Base-by-base conservation (phyloP, 2,888 invertebrate species). In the Cactoblastis cactorum region DNA sequence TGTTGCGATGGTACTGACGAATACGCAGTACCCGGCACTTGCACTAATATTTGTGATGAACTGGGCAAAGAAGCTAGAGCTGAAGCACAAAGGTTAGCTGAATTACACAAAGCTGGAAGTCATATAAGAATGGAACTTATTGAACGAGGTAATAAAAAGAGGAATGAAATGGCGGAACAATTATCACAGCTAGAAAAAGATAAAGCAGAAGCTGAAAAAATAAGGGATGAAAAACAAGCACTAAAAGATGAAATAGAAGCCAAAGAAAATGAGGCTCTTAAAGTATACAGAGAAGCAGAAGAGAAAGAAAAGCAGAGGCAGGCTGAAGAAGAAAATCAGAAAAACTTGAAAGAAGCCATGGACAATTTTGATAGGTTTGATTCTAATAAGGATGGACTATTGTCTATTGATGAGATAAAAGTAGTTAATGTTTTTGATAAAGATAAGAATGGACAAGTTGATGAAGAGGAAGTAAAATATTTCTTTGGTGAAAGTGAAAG, bases 1-100 rank as follows among this genome's bases (percentile, higher is more conserved):
- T 98, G 97, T 69, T 97, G 97, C 80, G 97, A 97, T 83, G 95
- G 94, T 5, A 94, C 94, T 55, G 97, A 97, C 74, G 97, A 98
- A 73, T 95, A 98, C 68, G 83, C 90, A 0, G 85, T 87, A 15
- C 79, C 88, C 11, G 80, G 80, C n/a, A 77, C 86, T 3, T 98
- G 98, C 74, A 59, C 85, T 0, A 95, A 97, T 74, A 95, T 92
- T 52, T 98, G 98, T 73, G 90, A 92, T 53, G 96, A 96, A 70
- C 80, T 97, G 49, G 96, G 96, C 0, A 90, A 91, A 59, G 94
- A 93, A 60, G 96, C 96, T 0, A 90, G 94, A 57, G 91, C 93
- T 45, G 93, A 94, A 62, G 94, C 95, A 0, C 94, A 94, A 63
- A 92, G 93, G 57, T 81, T 92, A 51, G 93, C 94, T 0, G 95